A percentile compares a stretch with the other conserved stretches of the same genome.
Evolutionary conservation across 2,113 vertebrate genomes (phyloP).

Genomic region (Mastomys coucha): DNA sequence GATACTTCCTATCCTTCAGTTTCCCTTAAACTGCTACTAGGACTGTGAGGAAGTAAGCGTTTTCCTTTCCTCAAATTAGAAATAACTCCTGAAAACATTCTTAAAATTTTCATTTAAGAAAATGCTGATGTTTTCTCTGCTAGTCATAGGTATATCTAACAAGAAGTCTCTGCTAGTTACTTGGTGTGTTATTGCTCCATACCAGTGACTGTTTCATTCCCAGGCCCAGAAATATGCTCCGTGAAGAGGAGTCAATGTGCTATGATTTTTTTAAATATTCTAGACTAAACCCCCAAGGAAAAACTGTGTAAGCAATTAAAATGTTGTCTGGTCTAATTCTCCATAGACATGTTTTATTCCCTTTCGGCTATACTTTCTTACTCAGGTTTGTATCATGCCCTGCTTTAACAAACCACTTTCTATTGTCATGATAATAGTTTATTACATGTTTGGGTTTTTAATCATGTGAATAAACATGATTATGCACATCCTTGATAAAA

Average conservation of each 20-base stretch:
- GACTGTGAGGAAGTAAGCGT: not conserved
- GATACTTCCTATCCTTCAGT: too few species aligned
- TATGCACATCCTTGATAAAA: not conserved
- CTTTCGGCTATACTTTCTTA: not conserved
- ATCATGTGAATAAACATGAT: not conserved
- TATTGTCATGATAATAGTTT: conserved; percentile 2
- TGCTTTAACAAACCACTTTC: not conserved
- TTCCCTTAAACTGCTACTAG: not conserved
- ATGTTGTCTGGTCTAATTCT: not conserved
- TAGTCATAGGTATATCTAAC: not conserved
- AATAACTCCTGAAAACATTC: conserved; percentile 19
- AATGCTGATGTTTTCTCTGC: not conserved
- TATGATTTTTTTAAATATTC: not conserved
- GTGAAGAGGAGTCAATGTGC: not conserved
- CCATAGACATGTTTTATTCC: not conserved
- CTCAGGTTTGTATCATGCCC: not conserved
- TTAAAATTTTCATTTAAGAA: not conserved
- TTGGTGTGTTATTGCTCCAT: not conserved
- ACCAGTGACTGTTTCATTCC: not conserved
- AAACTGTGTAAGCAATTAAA: not conserved
- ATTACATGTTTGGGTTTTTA: not conserved
- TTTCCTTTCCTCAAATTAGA: not conserved
- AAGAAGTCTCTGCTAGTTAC: not conserved
- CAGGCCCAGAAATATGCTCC: not conserved
- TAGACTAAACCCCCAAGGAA: not conserved